Evolutionary conservation across 2,888 invertebrate genomes (phyloP), one percentile per base, ranked within the genome.

Genomic region (Poecilobothrus nobilitatus): DNA sequence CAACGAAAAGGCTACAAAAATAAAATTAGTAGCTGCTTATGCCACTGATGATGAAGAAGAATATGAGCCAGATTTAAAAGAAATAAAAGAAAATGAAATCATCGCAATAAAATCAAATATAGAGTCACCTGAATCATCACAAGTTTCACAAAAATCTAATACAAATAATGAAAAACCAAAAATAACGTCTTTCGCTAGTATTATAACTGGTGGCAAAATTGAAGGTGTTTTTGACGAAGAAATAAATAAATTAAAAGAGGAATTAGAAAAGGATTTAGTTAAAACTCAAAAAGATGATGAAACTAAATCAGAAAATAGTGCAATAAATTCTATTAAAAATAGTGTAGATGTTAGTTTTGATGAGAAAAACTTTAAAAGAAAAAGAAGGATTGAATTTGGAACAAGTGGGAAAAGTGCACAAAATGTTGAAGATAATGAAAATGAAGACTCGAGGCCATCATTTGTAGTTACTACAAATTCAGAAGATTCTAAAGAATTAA

Each of bases 341-440:
- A n/a, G 10, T 10, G 15, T 20, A 22, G 22, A 63, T 15, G 18
- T 21, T 41, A 68, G 70, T 68, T 76, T 82, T 66, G 80, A 81
- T 72, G 76, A 77, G 10, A 86, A 86, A 76, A 83, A 81, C 15
- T 86, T 86, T 74, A 83, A 86, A 75, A 78, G 86, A 66, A 86
- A 86, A 74, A 81, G 82, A 70, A 80, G 86, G 68, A 82, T 86
- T 34, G 84, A 82, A 72, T 79, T 82, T 79, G 68, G 76, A 74
- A 33, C 75, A 68, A 65, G 22, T 65, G 33, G 10, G 20, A 34
- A 76, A 75, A 69, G 73, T 71, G 63, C 71, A 67, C 37, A 73
- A 73, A 70, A 73, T 72, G 61, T 70, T 71, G 9, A 64, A 65
- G 44, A 68, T 71, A 37, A n/a, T 22, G 63, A 65, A 44, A 15